Conservation (phyloP, 1,140 invertebrate species). For the Sinonovacula constricta region DNA sequence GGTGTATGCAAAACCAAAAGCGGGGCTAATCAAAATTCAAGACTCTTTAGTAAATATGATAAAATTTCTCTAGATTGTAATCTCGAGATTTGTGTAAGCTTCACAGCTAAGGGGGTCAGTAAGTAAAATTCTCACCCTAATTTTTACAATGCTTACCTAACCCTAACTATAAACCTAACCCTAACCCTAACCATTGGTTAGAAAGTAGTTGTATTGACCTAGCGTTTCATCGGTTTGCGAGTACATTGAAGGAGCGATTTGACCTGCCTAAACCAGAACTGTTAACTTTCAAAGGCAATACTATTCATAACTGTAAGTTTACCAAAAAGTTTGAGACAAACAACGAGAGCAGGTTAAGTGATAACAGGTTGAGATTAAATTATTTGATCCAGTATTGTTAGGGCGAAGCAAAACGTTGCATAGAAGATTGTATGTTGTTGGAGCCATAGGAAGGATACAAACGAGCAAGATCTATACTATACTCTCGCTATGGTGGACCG, state of each 20-base stretch:
- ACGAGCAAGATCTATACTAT: constrained; percentile 26
- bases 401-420: constrained; percentile 27
- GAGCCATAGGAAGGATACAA: constrained; percentile 21
- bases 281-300: constrained; percentile 8
- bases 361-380: constrained; percentile 27
- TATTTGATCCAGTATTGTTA: constrained; percentile 46
- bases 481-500: constrained; percentile 38
- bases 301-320: constrained; percentile 26
- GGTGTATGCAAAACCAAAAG: too few relatives aligned
- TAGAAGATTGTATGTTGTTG: constrained; percentile 51
- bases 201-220: too few relatives aligned
- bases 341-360: constrained; percentile 16
- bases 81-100: too few relatives aligned
- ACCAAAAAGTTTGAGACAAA: constrained; percentile 26
- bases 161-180: too few relatives aligned
- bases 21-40: too few relatives aligned
- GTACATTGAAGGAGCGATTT: not conserved
- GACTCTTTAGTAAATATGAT: too few relatives aligned
- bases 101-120: too few relatives aligned
- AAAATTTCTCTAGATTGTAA: too few relatives aligned
- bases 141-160: too few relatives aligned
- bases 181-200: too few relatives aligned
- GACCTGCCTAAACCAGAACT: constrained; percentile 18
- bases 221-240: too few relatives aligned
- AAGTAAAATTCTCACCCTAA: too few relatives aligned